Evolutionary conservation across 2,888 invertebrate species (phyloP), one percentile per base, ranked within the genome.

Genomic region (Machimus atricapillus): DNA sequence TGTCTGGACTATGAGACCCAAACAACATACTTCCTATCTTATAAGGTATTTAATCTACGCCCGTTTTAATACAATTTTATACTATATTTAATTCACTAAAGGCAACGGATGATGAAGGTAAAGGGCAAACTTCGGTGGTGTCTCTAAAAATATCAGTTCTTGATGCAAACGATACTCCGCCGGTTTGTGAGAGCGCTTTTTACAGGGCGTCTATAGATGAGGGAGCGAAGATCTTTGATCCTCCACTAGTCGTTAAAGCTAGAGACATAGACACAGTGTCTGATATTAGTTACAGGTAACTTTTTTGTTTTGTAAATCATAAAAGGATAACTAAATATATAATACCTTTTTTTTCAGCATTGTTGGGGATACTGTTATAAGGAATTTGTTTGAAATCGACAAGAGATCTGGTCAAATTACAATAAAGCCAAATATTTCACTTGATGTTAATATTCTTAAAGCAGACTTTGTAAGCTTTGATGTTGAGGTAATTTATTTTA

Each of bases 161-260:
- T 0, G 98, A 98, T 91, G 96, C 96, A 87, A 98, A 98, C 91
- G 98, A 98, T 92, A 98, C 97, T 91, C 95, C 97, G 0, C 98
- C 98, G 0, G 94, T 94, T 19, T 98, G 98, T 92, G 93, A 94
- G 58, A 96, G 96, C 87, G 94, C 95, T 0, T 93, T 95, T 74
- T 98, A 98, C 93, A 94, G 95, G 37, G 96, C 96, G 0, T 95
- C 96, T 9, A 95, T 98, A 14, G 97, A 97, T 90, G 98, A 98
- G 91, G 97, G 97, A 1, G 95, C 97, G 0, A 94, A 95, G 2
- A 95, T 95, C 89, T 98, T 98, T 89, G 97, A 97, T 90, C 97
- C 98, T 0, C 96, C 96, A 79, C 91, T 95, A 37, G 92, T 93
- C 88, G 95, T 96, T 0, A 95, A 95, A 92, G 98, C 98, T 0